Base-by-base conservation (phyloP, 2,888 invertebrate species). In the Campopleginae sp. region DNA sequence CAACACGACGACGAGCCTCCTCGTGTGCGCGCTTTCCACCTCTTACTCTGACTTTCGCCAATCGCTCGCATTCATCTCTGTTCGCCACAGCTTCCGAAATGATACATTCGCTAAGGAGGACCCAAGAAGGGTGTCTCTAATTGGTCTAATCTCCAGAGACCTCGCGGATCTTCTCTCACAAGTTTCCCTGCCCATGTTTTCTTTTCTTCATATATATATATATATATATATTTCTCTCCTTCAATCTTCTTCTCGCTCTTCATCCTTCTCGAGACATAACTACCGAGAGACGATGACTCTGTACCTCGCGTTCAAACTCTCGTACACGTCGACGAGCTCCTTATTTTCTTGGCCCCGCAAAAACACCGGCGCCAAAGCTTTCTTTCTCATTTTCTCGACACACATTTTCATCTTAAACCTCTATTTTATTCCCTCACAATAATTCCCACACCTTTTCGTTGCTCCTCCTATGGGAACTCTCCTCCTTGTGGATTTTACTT, bases 111-210 rank as follows among this genome's bases (percentile, higher is more conserved):
- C 81, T 65, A 78, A 85, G 70, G 80, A 84, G 84, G 81, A 72
- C 84, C 65, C 71, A 80, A 87, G 86, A 87, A 88, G 89, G 89
- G 90, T 87, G 89, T 87, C 89, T 89, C 90, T 92, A 92, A 91
- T 92, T 92, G 92, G 91, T 90, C 89, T 88, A 89, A 90, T 90
- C 89, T 86, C 86, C 86, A 86, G 88, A 77, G 84, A 86, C 88
- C 84, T 82, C 85, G 58, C 68, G 31, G 82, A n/a, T 80, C 86
- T 65, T 61, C 44, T 86, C 90, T 90, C 91, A 87, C 88, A 87
- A 89, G 77, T 89, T 89, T 83, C 82, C 82, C 86, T 65, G 61
- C 33, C 77, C 42, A 51, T 71, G 63, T 51, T 74, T 76, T 71
- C 83, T 81, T 74, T 3, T 78, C 68, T 80, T 74, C 66, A 80